Conservation (phyloP, 2,113 vertebrate genomes). For the Falco punctatus region DNA sequence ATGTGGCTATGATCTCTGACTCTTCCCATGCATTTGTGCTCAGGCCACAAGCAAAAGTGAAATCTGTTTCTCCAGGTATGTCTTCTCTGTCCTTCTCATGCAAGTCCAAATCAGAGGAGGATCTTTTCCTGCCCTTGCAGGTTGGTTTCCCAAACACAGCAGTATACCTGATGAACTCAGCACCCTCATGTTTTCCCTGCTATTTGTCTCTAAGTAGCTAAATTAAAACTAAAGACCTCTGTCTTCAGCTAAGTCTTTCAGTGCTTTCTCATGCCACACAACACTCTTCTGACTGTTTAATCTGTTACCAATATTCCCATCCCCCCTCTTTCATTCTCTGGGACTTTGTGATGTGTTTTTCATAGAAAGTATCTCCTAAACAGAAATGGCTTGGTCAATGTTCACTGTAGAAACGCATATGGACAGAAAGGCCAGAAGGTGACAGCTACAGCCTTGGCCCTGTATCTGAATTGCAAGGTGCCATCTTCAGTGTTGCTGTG, state of each 20-base stretch:
- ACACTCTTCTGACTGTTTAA: background rate
- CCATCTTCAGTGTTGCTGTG: background rate
- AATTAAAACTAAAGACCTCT: conserved; percentile 26
- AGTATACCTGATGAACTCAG: background rate
- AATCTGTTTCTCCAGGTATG: background rate
- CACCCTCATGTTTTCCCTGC: background rate
- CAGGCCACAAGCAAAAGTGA: background rate
- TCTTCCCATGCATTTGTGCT: background rate
- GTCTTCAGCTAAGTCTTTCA: background rate
- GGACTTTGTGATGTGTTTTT: background rate
- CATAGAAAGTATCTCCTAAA: background rate
- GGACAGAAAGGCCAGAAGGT: background rate
- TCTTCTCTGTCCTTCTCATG: background rate
- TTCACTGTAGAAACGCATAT: background rate
- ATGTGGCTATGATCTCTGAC: no score
- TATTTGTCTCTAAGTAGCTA: background rate
- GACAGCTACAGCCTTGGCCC: background rate
- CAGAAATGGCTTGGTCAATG: background rate
- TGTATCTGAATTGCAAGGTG: background rate
- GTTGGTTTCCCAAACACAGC: background rate
- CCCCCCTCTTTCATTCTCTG: background rate
- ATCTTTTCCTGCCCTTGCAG: rapidly evolving
- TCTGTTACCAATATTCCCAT: background rate
- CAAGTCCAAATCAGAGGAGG: rapidly evolving
- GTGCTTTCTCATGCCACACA: background rate